Conservation (phyloP, 2,113 vertebrate genomes). For the Circaetus gallicus region DNA sequence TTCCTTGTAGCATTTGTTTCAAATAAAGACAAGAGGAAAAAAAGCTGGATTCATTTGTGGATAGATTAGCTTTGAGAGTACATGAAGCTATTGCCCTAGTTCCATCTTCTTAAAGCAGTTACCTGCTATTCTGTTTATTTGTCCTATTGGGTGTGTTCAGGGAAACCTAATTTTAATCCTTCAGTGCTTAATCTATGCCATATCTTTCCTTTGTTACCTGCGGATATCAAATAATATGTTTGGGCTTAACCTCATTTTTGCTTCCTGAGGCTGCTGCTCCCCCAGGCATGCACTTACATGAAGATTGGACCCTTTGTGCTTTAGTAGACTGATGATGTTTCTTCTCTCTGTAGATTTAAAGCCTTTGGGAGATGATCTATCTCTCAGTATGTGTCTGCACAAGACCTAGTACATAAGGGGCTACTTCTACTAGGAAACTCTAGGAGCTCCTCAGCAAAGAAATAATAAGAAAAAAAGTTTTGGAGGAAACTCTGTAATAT, state of each 20-base stretch:
- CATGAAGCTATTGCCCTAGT: neutral
- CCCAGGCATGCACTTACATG: neutral
- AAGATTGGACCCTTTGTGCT: neutral
- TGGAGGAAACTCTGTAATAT: neutral
- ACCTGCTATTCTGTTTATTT: neutral
- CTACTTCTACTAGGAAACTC: neutral
- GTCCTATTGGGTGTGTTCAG: neutral
- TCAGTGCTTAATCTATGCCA: neutral
- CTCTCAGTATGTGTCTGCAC: neutral
- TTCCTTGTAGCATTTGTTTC: neutral
- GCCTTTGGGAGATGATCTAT: neutral
- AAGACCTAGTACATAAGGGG: neutral
- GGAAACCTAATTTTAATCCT: neutral
- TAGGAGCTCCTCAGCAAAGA: neutral
- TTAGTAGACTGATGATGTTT: neutral
- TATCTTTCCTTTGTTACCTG: neutral
- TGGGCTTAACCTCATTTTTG: neutral
- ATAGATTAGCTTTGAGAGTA: neutral
- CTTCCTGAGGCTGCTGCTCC: neutral
- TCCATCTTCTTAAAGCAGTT: neutral
- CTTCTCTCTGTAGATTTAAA: neutral
- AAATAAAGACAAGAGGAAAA: neutral
- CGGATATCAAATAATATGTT: neutral
- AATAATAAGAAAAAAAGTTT: neutral
- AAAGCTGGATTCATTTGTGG: neutral